Base-by-base conservation (phyloP, 2,113 vertebrate species). In the Xenopus borealis region DNA sequence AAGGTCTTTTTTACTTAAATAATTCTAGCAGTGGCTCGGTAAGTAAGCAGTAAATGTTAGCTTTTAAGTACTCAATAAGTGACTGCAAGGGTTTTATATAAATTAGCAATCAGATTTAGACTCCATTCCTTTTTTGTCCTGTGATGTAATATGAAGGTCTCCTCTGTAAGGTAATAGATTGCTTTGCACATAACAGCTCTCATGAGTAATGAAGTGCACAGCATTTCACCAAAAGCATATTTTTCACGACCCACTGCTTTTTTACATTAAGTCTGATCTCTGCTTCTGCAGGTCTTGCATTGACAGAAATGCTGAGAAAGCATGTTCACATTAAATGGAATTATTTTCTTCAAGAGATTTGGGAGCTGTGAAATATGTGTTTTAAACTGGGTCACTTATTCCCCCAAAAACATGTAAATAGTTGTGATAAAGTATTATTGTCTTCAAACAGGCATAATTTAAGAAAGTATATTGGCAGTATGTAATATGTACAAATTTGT, bases 371-470 rank as follows among this genome's bases (percentile, higher is more conserved):
- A 64, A 62, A 20, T 17, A 72, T 62, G 30, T 14, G 47, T 72
- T 33, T 72, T 72, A 52, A 72, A 72, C 61, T 72, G 69, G 69
- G 69, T 71, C 69, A 72, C 50, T 72, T 63, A 27, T 72, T 47
- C 52, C 47, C 33, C 69, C 44, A 1, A 40, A 30, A 23, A 19
- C 58, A 62, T 50, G 55, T 16, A 20, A 47, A 68, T 14, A 23
- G 55, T 71, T 27, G 2, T 52, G 17, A 23, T 59, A 19, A 59
- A 40, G 33, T 40, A 27, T 27, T 27, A 27, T 27, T 27, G 3
- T 27, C 3, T 27, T 27, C 23, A 27, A 40, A 40, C 33, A 40
- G 5, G 33, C 33, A 40, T 40, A 40, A 40, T 40, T 2, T 7
- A 40, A 40, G 5, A 27, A 40, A 40, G 33, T 4, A 6, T 40